Evolutionary conservation across 1,140 invertebrate genomes (phyloP), one percentile per base, ranked within the genome.

Genomic region (Trichonephila inaurata): DNA sequence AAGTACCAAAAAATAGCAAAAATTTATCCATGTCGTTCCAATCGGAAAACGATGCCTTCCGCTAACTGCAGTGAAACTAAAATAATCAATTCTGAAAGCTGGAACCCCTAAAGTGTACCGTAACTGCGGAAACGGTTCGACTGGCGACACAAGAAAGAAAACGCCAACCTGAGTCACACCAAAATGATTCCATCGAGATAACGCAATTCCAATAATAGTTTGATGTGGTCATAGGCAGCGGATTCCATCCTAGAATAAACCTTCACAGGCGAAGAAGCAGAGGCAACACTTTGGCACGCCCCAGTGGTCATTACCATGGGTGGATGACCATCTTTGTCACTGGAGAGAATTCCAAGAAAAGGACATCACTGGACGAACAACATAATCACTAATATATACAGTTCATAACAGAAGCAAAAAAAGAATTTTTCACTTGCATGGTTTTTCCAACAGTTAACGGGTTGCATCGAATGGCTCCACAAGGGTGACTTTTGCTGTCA

Each of bases 181-280:
- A 24, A 61, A 90, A 90, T 90, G 72, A 90, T 69, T 24, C 3
- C 51, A 61, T 21, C 89, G 21, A 81, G 51, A 81, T 44, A 90
- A 90, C 64, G 89, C 66, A 60, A 90, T 61, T 90, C 89, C 89
- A 77, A 90, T 90, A 81, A 90, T 90, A 91, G 60, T 62, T 18
- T 28, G 60, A 82, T 81, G 40, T 77, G 77, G 89, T 91, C 60
- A 77, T 24, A 83, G 89, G 18, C 12, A 66, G 60, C 33, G 40
- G 44, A 89, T 89, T 72, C 44, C 51, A 81, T 90, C 89, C 51
- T 60, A 62, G 89, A 91, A 82, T 91, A 91, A 91, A 91, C 72
- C 72, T 82, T 91, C 89, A 91, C 77, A 91, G 89, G 21, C 77
- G 89, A 91, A 19, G 60, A 83, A 82, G 61, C 89, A 83, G 69